Evolutionary conservation across 2,797 vertebrate species (phyloP), one percentile per base, ranked within the genome.

Genomic region (Zenarchopterus dispar): DNA sequence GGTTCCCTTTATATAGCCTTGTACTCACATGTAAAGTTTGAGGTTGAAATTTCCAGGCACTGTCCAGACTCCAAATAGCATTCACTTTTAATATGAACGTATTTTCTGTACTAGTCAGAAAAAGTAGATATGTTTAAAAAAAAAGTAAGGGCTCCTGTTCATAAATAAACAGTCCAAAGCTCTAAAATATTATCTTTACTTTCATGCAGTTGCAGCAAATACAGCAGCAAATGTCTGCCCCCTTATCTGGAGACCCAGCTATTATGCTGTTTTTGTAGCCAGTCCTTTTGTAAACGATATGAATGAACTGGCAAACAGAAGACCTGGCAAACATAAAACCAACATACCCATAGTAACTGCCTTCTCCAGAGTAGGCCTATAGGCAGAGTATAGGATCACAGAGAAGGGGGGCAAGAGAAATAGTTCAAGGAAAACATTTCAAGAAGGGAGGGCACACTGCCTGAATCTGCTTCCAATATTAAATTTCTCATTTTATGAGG

Each of bases 301-400:
- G 51, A 70, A 80, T 67, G 72, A 58, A 23, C 62, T 65, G 80
- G 62, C 36, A 93, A 39, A 39, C 36, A 28, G 5, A 28, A 28
- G 28, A 28, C 43, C 62, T 62, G 81, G 62, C 39, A 93, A 93
- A 77, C 93, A 84, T 88, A 55, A 91, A 68, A 93, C 82, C 88
- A 89, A 91, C 78, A 7, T 52, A 67, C 46, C 83, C 87, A 77
- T 75, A 69, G 86, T 88, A 90, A 87, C 91, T 89, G 91, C 84
- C 90, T 92, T 93, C 89, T 94, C 90, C 91, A 90, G 84, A 87
- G 84, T 83, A 85, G 84, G 78, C 81, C 76, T 39, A 39, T 39
- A 82, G 79, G 75, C 72, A 64, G 68, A 89, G 89, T 86, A 77
- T 79, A 87, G 89, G 87, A 90, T 90, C 89, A 91, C 87, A 80